These are phyloP conservation scores for Conistra vaccinii DNA, from an alignment of 2,888 invertebrate species.

Conservation along the genomic window DNA sequence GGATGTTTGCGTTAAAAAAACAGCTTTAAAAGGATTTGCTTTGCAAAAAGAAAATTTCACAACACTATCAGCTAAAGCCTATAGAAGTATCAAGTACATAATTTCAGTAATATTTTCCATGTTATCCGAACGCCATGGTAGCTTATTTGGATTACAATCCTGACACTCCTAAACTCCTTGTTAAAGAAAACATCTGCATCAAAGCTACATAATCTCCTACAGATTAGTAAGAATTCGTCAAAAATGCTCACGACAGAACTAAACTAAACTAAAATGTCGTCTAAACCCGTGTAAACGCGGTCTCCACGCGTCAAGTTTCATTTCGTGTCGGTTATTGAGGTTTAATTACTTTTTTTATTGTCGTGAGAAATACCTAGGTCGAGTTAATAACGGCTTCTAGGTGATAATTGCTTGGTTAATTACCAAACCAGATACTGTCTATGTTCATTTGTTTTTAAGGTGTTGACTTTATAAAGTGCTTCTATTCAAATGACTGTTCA, in stretches of 20 bases:
- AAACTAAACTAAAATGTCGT: slow-evolving; percentile 42
- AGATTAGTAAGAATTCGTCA: slow-evolving; percentile 56
- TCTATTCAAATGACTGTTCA: slow-evolving; percentile 55
- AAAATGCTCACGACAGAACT: slow-evolving; percentile 37
- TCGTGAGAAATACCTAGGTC: slow-evolving; percentile 72
- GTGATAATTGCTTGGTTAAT: slow-evolving; percentile 72
- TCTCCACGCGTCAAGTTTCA: slow-evolving; percentile 53
- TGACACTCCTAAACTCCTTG: slow-evolving; percentile 17
- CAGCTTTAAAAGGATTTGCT: slow-evolving; percentile 36
- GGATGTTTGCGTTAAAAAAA: slow-evolving; percentile 67
- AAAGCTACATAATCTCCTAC: slow-evolving; percentile 48
- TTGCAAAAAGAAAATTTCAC: not conserved
- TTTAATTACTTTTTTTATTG: slow-evolving; percentile 68
- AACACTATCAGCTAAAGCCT: not conserved
- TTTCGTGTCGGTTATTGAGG: slow-evolving; percentile 65
- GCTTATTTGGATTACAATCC: slow-evolving; percentile 24
- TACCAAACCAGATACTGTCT: slow-evolving; percentile 62
- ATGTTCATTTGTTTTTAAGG: slow-evolving; percentile 59
- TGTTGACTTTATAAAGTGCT: slow-evolving; percentile 65
- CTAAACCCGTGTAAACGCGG: slow-evolving; percentile 41
- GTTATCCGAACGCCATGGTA: not conserved
- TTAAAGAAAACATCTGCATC: slow-evolving; percentile 46
- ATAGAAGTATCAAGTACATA: no score
- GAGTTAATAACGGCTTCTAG: slow-evolving; percentile 69
- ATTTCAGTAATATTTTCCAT: not conserved